Conservation (phyloP, 2,888 invertebrate species). For the Idaea dimidiata region DNA sequence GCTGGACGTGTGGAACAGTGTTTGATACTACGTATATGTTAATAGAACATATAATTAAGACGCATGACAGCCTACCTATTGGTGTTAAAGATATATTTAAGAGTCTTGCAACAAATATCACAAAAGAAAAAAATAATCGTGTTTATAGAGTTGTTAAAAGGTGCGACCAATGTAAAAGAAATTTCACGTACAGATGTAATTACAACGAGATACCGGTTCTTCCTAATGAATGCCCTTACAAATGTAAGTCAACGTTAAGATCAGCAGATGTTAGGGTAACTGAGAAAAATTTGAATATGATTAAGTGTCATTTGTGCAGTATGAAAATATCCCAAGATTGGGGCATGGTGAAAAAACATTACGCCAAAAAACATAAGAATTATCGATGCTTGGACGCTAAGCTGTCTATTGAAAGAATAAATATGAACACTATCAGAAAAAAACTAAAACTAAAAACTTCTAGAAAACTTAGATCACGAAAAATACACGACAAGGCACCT, state of each 20-base stretch:
- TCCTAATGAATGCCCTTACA: constrained; percentile 62
- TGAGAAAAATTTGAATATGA: constrained; percentile 10
- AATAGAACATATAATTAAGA: constrained; percentile 49
- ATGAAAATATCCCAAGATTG: constrained; percentile 51
- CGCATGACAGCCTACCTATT: constrained; percentile 37
- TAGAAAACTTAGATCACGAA: constrained; percentile 29
- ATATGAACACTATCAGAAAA: constrained; percentile 32
- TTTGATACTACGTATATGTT: constrained; percentile 44
- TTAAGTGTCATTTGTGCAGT: constrained; percentile 57
- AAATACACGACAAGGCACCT: constrained; percentile 19
- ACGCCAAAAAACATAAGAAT: constrained; percentile 49
- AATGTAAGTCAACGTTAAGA: constrained; percentile 41
- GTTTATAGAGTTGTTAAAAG: constrained; percentile 57
- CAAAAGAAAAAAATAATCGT: constrained; percentile 13
- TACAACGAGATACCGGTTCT: constrained; percentile 52
- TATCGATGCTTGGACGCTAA: constrained; percentile 58
- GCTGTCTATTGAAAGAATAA: constrained; percentile 44
- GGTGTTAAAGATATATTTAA: constrained; percentile 30
- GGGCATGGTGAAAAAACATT: constrained; percentile 62
- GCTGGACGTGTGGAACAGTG: constrained; percentile 56
- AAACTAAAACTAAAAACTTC: constrained; percentile 17
- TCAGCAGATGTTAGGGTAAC: constrained; percentile 20
- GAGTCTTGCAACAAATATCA: not conserved
- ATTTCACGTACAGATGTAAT: constrained; percentile 59
- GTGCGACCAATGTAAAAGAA: constrained; percentile 58